Base-by-base conservation (phyloP, 2,888 invertebrate genomes). In the Pristionchus japonicus region DNA sequence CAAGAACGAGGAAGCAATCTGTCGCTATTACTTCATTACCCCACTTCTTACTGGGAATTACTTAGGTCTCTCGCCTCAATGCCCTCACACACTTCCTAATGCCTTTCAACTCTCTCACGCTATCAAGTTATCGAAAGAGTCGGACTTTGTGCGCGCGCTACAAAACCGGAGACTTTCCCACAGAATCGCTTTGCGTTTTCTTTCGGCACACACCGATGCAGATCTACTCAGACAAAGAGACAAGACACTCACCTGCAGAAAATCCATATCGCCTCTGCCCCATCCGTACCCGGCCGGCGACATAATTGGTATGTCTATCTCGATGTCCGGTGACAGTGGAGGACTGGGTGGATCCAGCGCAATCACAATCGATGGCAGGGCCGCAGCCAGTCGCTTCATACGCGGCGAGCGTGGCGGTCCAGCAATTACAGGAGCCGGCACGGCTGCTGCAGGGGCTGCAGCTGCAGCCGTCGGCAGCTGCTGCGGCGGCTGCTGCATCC, bases 261-360 rank as follows among this genome's bases (percentile, higher is more conserved):
- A 87, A 61, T 80, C 61, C 87, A 77, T 87, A 20, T 87, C 70
- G 23, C 85, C 47, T 15, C 52, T 27, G 49, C 31, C 34, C 52
- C 82, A 49, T 15, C 31, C 52, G 23, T 61, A 47, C 11, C 70
- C 74, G 11, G 31, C 37, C 17, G 80, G 80, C 6, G 87, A 61
- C 20, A 3, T 20, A 1, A 61, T 52, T 7, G 87, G 87, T 4
- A 87, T 80, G 43, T 77, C 77, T 0, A 80, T 87, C 80, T 80
- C 77, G 20, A 80, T 23, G 6, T 80, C 87, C n/a, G 91, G 92
- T 0, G 90, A 88, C 20, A 77, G 27, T 0, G 92, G 92, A 20
- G 93, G 93, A n/a, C 90, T 90, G 57, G 93, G 92, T 47, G 93
- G 93, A 85, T 93, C 92, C 17, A 93, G 89, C 15, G 91, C 91